Conservation (phyloP, 2,888 invertebrate species). For the Galerucella nymphaeae region DNA sequence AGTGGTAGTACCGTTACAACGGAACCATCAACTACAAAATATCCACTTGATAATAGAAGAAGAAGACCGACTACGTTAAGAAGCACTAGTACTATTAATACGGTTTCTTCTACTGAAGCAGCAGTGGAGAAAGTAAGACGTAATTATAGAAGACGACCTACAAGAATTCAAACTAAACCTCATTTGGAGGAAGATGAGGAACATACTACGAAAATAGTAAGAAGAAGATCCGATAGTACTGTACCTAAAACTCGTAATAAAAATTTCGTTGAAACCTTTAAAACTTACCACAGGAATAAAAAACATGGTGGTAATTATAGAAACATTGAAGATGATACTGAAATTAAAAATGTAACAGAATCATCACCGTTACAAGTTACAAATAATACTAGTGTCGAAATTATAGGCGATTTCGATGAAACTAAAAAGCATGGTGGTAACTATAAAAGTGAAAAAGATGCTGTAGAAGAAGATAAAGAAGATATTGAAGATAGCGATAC, state of each 20-base stretch:
- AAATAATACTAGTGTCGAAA: slow-evolving; percentile 31
- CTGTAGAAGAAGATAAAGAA: slow-evolving; percentile 18
- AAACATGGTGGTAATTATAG: slow-evolving; percentile 51
- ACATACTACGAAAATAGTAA: slow-evolving; percentile 45
- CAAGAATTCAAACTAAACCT: slow-evolving; percentile 49
- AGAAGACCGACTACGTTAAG: slow-evolving; percentile 44
- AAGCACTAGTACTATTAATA: slow-evolving; percentile 37
- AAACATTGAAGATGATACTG: slow-evolving; percentile 29
- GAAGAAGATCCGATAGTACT: slow-evolving; percentile 41
- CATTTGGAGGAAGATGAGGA: slow-evolving; percentile 44
- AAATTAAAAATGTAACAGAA: background rate
- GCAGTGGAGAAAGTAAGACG: slow-evolving; percentile 49
- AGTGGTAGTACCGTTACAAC: slow-evolving; percentile 13
- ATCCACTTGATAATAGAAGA: slow-evolving; percentile 31
- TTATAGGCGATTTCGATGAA: slow-evolving; percentile 43
- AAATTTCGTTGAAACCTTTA: slow-evolving; percentile 32
- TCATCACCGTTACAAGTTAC: background rate
- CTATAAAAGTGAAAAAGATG: slow-evolving; percentile 29
- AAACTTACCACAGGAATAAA: slow-evolving; percentile 38
- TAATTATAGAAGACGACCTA: slow-evolving; percentile 54
- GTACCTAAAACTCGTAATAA: slow-evolving; percentile 22
- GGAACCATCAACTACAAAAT: slow-evolving; percentile 30
- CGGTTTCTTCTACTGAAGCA: background rate
- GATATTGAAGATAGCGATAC: slow-evolving; percentile 1
- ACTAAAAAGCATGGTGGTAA: slow-evolving; percentile 46